Percentiles rank a stretch among this genome's conserved stretches.
These are phyloP conservation scores for Colletes gigas DNA, from an alignment of 1,140 invertebrate genomes.

Conservation along the genomic window DNA sequence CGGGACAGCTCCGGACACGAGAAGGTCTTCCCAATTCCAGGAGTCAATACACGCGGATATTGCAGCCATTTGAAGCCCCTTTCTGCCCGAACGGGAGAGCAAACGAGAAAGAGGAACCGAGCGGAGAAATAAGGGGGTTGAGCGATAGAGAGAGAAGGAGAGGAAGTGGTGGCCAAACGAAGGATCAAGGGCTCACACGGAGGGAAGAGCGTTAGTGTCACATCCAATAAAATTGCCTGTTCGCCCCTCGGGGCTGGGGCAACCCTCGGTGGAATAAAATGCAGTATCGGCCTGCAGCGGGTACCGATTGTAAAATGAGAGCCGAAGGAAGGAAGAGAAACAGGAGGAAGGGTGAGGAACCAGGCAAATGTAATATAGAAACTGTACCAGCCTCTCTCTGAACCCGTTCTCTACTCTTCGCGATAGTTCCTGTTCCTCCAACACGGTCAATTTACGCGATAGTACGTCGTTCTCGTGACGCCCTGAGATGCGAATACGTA, in stretches of 20 bases:
- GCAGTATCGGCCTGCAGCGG: constrained; percentile 66
- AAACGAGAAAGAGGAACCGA: constrained; percentile 34
- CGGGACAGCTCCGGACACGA: constrained; percentile 62
- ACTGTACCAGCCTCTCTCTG: constrained; percentile 1
- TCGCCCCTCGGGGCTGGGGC: constrained; percentile 46
- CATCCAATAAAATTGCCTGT: constrained; percentile 75
- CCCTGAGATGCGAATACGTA: constrained; percentile 9
- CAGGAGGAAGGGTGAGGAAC: constrained; percentile 16
- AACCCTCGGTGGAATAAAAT: constrained; percentile 68
- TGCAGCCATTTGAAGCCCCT: constrained; percentile 75
- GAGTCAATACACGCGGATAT: constrained; percentile 77
- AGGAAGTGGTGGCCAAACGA: constrained; percentile 30
- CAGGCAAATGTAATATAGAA: constrained; percentile 60
- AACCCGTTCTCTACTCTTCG: background rate
- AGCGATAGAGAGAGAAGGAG: background rate
- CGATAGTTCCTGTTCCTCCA: constrained; percentile 43
- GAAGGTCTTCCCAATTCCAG: constrained; percentile 73
- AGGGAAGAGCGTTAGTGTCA: constrained; percentile 63
- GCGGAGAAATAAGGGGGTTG: constrained; percentile 19
- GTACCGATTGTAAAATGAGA: constrained; percentile 66
- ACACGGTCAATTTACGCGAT: constrained; percentile 51
- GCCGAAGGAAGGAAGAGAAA: constrained; percentile 34
- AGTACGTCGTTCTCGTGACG: constrained; percentile 51
- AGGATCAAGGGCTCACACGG: constrained; percentile 55
- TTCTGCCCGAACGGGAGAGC: constrained; percentile 53